phyloP scores from a whole-genome alignment of 2,113 vertebrate genomes.

The Chaetura pelagica region DNA sequence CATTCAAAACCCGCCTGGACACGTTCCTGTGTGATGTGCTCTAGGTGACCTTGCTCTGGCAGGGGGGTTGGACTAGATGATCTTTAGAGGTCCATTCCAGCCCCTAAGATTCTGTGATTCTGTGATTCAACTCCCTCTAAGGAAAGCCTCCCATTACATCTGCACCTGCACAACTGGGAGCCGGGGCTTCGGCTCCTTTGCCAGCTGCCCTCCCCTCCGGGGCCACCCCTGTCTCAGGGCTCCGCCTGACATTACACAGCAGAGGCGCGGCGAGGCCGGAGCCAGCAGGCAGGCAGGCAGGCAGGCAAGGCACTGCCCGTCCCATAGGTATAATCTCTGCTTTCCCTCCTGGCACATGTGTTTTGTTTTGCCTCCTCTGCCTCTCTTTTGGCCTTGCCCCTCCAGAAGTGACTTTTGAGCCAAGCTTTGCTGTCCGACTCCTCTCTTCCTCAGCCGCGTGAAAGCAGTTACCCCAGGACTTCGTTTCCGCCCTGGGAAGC shows the following conservation, averaged over 20 bases:
- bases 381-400: not conserved
- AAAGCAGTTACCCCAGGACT: not conserved
- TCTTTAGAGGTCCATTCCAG: too few relatives aligned
- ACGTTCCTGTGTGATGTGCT: too few relatives aligned
- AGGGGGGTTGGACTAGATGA: too few relatives aligned
- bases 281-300: not conserved
- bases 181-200: not conserved
- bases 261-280: not conserved
- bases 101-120: too few relatives aligned
- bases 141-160: not conserved
- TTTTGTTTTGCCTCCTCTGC: not conserved
- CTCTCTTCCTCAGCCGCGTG: rapidly evolving
- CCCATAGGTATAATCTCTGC: not conserved
- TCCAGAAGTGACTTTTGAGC: not conserved
- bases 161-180: not conserved
- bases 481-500: not conserved
- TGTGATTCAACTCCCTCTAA: not conserved
- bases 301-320: not conserved
- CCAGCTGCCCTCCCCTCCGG: not conserved
- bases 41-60: too few relatives aligned
- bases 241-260: not conserved
- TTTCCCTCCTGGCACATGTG: not conserved
- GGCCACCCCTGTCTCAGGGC: rapidly evolving
- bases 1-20: too few relatives aligned
- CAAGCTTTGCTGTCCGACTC: not conserved